Evolutionary conservation across 2,113 vertebrate genomes (phyloP).

Genomic region (Donacobius atricapilla): DNA sequence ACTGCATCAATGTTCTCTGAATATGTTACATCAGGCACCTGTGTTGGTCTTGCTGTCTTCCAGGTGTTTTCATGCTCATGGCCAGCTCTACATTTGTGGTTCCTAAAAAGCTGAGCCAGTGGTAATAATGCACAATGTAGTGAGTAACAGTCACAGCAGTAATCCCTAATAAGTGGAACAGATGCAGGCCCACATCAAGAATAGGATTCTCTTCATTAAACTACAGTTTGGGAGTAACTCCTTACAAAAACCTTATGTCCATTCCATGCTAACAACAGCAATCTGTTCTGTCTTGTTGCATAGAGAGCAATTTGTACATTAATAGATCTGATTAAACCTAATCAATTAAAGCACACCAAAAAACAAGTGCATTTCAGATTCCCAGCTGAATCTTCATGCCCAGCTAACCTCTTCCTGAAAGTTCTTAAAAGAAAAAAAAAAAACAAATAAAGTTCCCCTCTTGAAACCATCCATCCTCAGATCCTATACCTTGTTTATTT

Average conservation of each 20-base stretch:
- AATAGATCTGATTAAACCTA: not conserved
- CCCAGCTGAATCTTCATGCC: not conserved
- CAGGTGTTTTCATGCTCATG: not conserved
- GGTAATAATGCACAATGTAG: not conserved
- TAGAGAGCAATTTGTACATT: not conserved
- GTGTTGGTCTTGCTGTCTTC: not conserved
- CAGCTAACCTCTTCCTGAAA: not conserved
- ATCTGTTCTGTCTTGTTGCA: not conserved
- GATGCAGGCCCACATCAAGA: not conserved
- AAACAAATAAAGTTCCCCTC: no score
- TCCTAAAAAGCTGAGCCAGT: not conserved
- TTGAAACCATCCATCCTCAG: not conserved
- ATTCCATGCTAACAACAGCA: not conserved
- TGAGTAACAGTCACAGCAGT: not conserved
- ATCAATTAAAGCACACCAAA: not conserved
- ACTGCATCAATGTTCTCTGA: not conserved
- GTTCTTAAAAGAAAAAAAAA: not conserved
- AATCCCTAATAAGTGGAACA: not conserved
- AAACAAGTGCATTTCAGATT: not conserved
- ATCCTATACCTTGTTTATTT: not conserved
- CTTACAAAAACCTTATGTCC: not conserved
- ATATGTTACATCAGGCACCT: accelerated
- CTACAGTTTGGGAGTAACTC: not conserved
- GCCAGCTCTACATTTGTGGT: not conserved
- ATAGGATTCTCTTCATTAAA: not conserved